Conservation (phyloP, 2,888 invertebrate species). For the Tiliacea aurago region DNA sequence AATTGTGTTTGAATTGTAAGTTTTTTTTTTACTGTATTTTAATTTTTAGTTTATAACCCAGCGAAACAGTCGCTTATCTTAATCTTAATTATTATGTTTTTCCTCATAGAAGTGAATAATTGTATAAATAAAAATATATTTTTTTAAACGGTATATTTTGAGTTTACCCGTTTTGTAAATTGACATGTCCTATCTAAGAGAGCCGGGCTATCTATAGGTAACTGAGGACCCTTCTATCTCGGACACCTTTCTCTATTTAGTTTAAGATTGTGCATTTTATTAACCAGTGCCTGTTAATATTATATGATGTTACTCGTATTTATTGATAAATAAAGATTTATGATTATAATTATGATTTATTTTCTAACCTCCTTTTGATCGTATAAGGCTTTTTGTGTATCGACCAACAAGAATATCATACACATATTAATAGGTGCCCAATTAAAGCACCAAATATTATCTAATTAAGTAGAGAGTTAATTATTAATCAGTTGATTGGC, state of each 20-base stretch:
- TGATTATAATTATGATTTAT: not conserved
- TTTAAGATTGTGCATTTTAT: not conserved
- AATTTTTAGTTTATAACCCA: no score
- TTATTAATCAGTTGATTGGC: slow-evolving; percentile 55
- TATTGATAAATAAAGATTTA: not conserved
- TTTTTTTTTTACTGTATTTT: no score
- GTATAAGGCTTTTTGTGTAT: not conserved
- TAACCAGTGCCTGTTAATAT: not conserved
- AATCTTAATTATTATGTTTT: no score
- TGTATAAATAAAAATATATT: no score
- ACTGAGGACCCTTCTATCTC: not conserved
- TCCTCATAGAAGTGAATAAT: no score
- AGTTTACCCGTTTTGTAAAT: not conserved
- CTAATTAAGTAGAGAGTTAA: slow-evolving; percentile 40
- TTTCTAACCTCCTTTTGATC: not conserved
- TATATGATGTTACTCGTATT: no score
- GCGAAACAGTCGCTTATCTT: no score
- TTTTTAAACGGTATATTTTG: no score
- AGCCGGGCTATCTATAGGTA: not conserved
- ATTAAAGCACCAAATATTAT: not conserved
- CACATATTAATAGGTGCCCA: not conserved
- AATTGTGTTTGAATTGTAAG: no score
- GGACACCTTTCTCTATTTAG: not conserved
- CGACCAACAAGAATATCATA: not conserved
- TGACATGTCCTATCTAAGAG: not conserved